Evolutionary conservation across 2,888 invertebrate genomes (phyloP), one percentile per base, ranked within the genome.

Genomic region (Alcis repandata): DNA sequence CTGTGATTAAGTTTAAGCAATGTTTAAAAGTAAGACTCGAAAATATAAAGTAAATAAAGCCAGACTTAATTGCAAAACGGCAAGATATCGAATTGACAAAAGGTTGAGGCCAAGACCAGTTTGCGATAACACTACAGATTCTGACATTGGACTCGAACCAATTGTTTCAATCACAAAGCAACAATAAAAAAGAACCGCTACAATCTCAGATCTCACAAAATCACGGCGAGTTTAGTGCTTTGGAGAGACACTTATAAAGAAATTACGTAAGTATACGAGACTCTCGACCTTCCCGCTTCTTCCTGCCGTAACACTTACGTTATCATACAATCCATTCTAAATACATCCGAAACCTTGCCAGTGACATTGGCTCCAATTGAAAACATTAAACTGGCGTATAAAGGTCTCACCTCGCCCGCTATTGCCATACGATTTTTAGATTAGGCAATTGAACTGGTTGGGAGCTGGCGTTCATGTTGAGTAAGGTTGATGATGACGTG

Each of bases 351-450:
- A 71, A 67, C 83, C 83, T 83, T 77, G 78, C 72, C 78, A 82
- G 60, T 83, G 83, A 83, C 83, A 83, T 82, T 83, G 83, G 72
- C 72, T 79, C 65, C 82, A 82, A 83, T 83, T 80, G 76, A 70
- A 75, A 74, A 77, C 75, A 73, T 78, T 76, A 74, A 62, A 66
- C 59, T 60, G 64, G 64, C 68, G 46, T 72, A 73, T 78, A 79
- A 79, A 81, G 77, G 75, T 75, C 75, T 70, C 79, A 77, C 83
- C 83, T 83, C 79, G 80, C 61, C 70, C 57, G 69, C 63, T 67
- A 66, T 64, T 70, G 68, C 78, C 60, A 61, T 66, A 61, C 75
- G 73, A 73, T 72, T 71, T 68, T 63, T 27, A 73, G 74, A 81
- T 82, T 79, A 81, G 74, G 77, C 74, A 81, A 82, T 76, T 77